These are phyloP conservation scores for Copidosoma aretas DNA, from an alignment of 2,888 invertebrate genomes.

Conservation along the genomic window DNA sequence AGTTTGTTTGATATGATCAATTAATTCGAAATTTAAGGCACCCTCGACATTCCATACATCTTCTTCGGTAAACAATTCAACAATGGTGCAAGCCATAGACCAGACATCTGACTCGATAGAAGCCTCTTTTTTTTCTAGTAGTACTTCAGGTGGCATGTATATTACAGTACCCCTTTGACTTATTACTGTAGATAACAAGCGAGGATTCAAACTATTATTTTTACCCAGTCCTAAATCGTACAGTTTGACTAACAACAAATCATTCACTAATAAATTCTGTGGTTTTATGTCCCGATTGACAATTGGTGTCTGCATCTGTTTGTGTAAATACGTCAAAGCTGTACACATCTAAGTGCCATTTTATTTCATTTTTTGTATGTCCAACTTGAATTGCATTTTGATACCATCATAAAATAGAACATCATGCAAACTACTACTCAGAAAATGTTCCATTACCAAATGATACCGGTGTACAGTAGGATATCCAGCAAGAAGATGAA, in stretches of 20 bases:
- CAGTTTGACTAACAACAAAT: not conserved
- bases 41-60: not conserved
- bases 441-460: too few species aligned
- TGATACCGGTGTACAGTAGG: too few species aligned
- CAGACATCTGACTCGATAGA: not conserved
- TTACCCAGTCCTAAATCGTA: slow-evolving; percentile 2
- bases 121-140: not conserved
- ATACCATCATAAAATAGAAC: too few species aligned
- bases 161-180: not conserved
- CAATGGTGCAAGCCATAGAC: not conserved
- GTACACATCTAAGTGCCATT: not conserved
- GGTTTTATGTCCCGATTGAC: slow-evolving; percentile 5
- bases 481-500: too few species aligned
- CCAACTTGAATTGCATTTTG: too few species aligned
- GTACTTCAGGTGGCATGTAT: not conserved
- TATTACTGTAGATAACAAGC: not conserved
- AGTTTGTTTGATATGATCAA: too few species aligned
- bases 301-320: not conserved
- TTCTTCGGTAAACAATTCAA: not conserved
- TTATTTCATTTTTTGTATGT: too few species aligned
- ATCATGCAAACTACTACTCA: too few species aligned
- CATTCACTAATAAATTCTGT: not conserved
- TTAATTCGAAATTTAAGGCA: too few species aligned
- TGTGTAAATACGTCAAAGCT: not conserved
- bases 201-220: not conserved